Conservation (phyloP, 2,113 vertebrate genomes). For the Pantherophis guttatus region DNA sequence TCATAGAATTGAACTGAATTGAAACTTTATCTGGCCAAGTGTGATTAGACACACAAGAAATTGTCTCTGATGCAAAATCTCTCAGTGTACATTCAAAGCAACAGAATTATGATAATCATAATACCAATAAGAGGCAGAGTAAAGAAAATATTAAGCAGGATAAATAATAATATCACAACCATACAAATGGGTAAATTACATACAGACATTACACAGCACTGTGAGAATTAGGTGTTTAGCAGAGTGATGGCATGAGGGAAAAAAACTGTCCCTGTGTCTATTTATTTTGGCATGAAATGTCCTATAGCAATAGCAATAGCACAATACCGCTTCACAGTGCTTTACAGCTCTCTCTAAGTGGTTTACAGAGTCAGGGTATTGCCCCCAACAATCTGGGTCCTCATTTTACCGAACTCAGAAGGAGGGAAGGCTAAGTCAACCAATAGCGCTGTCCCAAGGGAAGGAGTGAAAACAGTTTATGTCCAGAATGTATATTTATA, state of each 20-base stretch:
- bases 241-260: neutral
- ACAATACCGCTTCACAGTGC: too few species aligned
- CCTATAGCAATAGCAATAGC: neutral
- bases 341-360: too few species aligned
- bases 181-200: neutral
- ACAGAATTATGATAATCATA: neutral
- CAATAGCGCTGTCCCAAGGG: neutral
- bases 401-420: too few species aligned
- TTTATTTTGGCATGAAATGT: neutral
- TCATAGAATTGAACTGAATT: neutral
- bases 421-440: too few species aligned
- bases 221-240: neutral
- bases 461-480: neutral
- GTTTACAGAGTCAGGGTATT: too few species aligned
- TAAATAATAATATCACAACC: neutral
- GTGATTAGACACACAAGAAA: neutral
- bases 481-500: neutral
- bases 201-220: neutral
- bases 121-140: neutral
- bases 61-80: neutral
- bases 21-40: neutral
- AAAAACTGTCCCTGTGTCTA: neutral
- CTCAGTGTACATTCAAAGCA: neutral
- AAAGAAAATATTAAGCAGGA: neutral
- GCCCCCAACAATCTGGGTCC: too few species aligned